phyloP scores from a whole-genome alignment of 2,113 vertebrate species.

The Archilochus colubris region DNA sequence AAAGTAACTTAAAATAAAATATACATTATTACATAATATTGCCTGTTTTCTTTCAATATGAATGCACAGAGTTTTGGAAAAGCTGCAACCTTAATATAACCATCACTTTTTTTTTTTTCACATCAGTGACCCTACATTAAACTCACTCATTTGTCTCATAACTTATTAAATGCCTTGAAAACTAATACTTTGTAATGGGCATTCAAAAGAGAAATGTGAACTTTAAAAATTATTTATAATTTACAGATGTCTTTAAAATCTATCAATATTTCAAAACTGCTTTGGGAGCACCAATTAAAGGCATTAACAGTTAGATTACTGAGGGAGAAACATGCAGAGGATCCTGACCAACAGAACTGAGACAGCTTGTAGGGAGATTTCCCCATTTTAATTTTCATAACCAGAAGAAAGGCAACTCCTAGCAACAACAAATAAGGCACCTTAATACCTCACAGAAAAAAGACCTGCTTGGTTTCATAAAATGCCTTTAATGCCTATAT shows the following conservation, averaged over 20 bases:
- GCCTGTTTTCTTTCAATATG: conserved; percentile 28
- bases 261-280: conserved; percentile 74
- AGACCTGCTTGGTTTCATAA: conserved; percentile 46
- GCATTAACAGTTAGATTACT: conserved; percentile 64
- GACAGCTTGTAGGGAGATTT: conserved; percentile 6
- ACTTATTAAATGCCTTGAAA: conserved; percentile 79
- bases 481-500: conserved; percentile 22
- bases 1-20: conserved; percentile 45
- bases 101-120: conserved; percentile 29
- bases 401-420: conserved; percentile 15
- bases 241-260: conserved; percentile 75
- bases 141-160: conserved; percentile 71
- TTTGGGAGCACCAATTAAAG: conserved; percentile 75
- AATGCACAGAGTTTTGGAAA: conserved; percentile 52
- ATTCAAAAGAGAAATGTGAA: conserved; percentile 77
- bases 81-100: conserved; percentile 56
- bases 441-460: conserved; percentile 28
- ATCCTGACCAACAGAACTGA: conserved; percentile 50
- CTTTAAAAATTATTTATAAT: conserved; percentile 81
- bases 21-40: background rate
- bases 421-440: conserved; percentile 50
- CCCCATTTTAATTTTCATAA: conserved; percentile 9
- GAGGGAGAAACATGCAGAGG: conserved; percentile 13
- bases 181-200: conserved; percentile 75
- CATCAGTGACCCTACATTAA: conserved; percentile 52